These are phyloP conservation scores for Cephus pulcher DNA, from an alignment of 2,888 invertebrate genomes.

Conservation along the genomic window DNA sequence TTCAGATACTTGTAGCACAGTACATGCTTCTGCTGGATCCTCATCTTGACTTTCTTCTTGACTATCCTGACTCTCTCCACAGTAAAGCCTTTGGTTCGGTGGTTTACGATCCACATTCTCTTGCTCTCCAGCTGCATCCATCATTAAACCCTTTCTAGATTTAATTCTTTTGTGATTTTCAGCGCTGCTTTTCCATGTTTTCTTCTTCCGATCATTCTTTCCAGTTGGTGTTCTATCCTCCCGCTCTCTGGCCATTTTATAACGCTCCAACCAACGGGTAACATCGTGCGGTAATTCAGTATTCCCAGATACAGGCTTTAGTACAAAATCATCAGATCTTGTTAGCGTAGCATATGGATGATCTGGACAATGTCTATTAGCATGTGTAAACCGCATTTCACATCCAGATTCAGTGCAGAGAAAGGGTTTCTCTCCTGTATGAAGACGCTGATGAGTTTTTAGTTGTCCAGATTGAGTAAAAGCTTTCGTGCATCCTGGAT, in stretches of 20 bases:
- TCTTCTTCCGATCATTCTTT: conserved; percentile 65
- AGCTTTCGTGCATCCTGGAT: conserved; percentile 76
- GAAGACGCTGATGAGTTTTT: conserved; percentile 81
- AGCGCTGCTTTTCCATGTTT: conserved; percentile 64
- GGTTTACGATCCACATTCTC: conserved; percentile 58
- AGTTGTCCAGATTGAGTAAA: conserved; percentile 84
- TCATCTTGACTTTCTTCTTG: conserved; percentile 64
- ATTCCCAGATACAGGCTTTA: conserved; percentile 67
- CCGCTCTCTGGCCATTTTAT: conserved; percentile 62
- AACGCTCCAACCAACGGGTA: conserved; percentile 69
- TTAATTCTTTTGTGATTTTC: conserved; percentile 66
- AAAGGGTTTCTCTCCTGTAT: conserved; percentile 83
- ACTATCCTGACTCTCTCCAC: conserved; percentile 43
- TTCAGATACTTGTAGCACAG: conserved; percentile 55
- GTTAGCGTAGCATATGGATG: conserved; percentile 75
- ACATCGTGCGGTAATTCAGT: conserved; percentile 69
- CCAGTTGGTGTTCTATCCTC: conserved; percentile 63
- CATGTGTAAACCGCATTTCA: conserved; percentile 78
- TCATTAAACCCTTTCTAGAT: conserved; percentile 66
- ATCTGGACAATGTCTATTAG: conserved; percentile 79
- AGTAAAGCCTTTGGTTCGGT: conserved; percentile 55
- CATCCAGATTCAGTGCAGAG: conserved; percentile 75
- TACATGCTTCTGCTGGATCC: conserved; percentile 52
- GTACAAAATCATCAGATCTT: conserved; percentile 68
- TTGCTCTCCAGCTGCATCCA: conserved; percentile 63